Evolutionary conservation across 1,140 invertebrate genomes (phyloP), one percentile per base, ranked within the genome.

Genomic region (Cydia fagiglandana): DNA sequence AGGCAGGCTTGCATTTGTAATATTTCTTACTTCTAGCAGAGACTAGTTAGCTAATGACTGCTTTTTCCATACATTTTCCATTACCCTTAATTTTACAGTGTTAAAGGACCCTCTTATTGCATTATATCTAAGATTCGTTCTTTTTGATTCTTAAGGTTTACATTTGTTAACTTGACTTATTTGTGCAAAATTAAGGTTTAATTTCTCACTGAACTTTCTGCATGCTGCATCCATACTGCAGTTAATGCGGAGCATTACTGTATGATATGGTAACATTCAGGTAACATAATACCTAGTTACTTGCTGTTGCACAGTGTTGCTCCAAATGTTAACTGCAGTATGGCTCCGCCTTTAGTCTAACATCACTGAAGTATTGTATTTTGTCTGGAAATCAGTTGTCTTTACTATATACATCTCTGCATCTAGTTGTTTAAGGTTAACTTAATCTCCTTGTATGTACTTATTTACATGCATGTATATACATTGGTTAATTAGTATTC

Each of bases 401-500:
- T 24, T 61, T 61, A n/a, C n/a, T 1, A 24, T 24, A 13, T 56
- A 38, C 30, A 24, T 38, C 30, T 17, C 41, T 70, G 68, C 15
- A 9, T 20, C 17, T 74, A 74, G 30, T 74, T 74, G 38, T 73
- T 45, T 74, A 53, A 56, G 73, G 41, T 50, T 53, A 74, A 74
- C 24, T 53, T 50, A 74, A 56, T 53, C 15, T 74, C 17, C 20
- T 74, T 53, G 45, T 53, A 74, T 74, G 45, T 74, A 53, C 73
- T 74, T 74, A 56, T 74, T 74, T 30, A 79, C 80, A 84, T 85
- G 85, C 83, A 84, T 50, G 66, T 61, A 66, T 81, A 84, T 83
- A 86, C 76, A 80, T 74, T 83, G 79, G 78, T 79, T 80, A 76
- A 78, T 80, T 85, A 86, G 83, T 88, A 86, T 90, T 90, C 87